Evolutionary conservation across 2,113 vertebrate genomes (phyloP).

Genomic region (Melanocharis versteri): DNA sequence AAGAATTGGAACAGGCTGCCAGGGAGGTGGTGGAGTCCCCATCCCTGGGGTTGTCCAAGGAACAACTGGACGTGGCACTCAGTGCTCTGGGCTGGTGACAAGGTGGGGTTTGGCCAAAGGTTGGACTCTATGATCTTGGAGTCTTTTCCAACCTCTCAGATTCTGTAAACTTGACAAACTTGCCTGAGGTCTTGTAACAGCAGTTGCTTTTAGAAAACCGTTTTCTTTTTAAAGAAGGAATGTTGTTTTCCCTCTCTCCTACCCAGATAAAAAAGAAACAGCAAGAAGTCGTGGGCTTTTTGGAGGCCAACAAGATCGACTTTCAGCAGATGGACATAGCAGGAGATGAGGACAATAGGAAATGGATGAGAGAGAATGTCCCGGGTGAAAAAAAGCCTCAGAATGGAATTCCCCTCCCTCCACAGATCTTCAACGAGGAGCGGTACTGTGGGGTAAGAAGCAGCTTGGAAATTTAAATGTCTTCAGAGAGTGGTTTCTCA

Average conservation of each 20-base stretch:
- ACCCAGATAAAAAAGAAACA: constrained; percentile 98
- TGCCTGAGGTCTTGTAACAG: background rate
- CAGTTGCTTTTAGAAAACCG: background rate
- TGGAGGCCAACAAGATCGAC: constrained; percentile 95
- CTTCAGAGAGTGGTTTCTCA: background rate
- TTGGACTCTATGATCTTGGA: background rate
- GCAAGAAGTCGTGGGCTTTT: constrained; percentile 93
- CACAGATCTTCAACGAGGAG: constrained; percentile 97
- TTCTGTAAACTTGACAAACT: background rate
- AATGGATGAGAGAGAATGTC: constrained; percentile 97
- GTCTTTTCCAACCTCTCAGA: background rate
- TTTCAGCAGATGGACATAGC: constrained; percentile 93
- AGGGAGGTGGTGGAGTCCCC: background rate
- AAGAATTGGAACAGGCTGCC: background rate
- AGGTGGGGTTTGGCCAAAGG: background rate
- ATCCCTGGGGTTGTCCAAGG: background rate
- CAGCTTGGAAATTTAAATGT: background rate
- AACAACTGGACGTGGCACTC: background rate
- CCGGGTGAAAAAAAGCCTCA: constrained; percentile 92
- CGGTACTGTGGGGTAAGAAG: constrained; percentile 91
- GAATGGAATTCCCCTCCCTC: constrained; percentile 93
- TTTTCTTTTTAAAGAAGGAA: background rate
- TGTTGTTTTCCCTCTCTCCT: background rate
- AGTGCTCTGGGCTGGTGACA: background rate
- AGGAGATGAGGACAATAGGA: constrained; percentile 91